Percentiles rank a stretch among this genome's conserved stretches.
Evolutionary conservation across 2,113 vertebrate genomes (phyloP).

Genomic region (Megaceryle maxima): DNA sequence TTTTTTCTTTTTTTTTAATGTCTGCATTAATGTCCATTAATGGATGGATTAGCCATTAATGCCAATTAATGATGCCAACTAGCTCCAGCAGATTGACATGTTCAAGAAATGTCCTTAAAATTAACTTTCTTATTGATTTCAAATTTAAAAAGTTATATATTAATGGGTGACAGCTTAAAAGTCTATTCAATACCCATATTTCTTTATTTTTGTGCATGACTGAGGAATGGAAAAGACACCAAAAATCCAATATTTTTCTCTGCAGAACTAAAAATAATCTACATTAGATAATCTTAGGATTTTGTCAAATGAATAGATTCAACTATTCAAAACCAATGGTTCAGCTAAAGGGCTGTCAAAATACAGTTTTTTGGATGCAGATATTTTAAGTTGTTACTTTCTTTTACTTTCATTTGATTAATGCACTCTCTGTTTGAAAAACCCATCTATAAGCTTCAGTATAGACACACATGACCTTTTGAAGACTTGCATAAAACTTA

Average conservation of each 20-base stretch:
- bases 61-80: background rate
- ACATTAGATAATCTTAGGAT: background rate
- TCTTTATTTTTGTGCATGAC: background rate
- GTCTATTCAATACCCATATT: background rate
- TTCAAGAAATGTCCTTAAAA: background rate
- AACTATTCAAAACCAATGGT: background rate
- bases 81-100: background rate
- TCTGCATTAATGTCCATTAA: background rate
- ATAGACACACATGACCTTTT: background rate
- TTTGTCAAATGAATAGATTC: background rate
- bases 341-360: background rate
- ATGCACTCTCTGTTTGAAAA: background rate
- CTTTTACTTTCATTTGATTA: background rate
- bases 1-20: background rate
- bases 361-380: background rate
- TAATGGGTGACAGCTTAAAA: background rate
- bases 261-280: conserved; percentile 13
- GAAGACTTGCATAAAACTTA: background rate
- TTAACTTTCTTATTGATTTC: background rate
- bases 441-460: background rate
- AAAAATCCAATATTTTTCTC: background rate
- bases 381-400: background rate
- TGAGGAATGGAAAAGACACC: background rate
- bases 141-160: background rate
- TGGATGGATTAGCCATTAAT: too few relatives aligned